A percentile compares a stretch with the other conserved stretches of the same genome.
Evolutionary conservation across 2,888 invertebrate genomes (phyloP).

Genomic region (Calameuta filiformis): DNA sequence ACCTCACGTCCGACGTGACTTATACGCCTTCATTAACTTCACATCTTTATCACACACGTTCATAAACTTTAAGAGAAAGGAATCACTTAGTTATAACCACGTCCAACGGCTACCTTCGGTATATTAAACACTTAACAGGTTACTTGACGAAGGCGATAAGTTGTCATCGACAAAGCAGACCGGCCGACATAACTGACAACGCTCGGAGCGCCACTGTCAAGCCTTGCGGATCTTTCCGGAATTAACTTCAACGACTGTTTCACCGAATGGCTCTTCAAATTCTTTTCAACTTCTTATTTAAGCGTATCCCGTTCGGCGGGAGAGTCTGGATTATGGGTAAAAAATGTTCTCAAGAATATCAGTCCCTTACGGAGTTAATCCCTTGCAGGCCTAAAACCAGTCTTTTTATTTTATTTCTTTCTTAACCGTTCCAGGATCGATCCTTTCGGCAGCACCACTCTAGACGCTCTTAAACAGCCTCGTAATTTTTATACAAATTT

Average conservation of each 20-base stretch:
- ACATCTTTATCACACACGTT: not conserved
- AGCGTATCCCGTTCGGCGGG: not conserved
- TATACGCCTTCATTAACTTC: conserved; percentile 8
- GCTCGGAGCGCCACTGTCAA: not conserved
- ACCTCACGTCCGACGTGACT: conserved; percentile 11
- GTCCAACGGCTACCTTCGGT: not conserved
- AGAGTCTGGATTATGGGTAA: not conserved
- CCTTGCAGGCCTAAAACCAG: not conserved
- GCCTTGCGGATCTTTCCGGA: not conserved
- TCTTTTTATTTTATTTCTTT: not conserved
- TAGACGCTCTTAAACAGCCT: not conserved
- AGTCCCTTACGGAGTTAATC: not conserved
- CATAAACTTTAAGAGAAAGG: conserved; percentile 5
- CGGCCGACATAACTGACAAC: too few species aligned
- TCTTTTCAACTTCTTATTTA: not conserved
- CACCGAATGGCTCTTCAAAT: not conserved
- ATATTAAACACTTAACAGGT: not conserved
- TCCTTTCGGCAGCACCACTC: not conserved
- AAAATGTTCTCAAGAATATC: not conserved
- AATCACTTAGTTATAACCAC: not conserved
- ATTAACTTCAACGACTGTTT: not conserved
- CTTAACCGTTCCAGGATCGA: not conserved
- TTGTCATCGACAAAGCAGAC: not conserved
- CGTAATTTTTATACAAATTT: not conserved
- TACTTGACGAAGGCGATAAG: not conserved